These are phyloP conservation scores for Danio rerio DNA, from an alignment of 2,113 vertebrate species.

Conservation along the genomic window GRCz12tu NC_133181.1:30688501-30689000, in stretches of 20 bases:
- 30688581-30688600: too few relatives aligned
- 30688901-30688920: conserved; percentile 77
- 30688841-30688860: conserved; percentile 75
- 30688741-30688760: conserved; percentile 96
- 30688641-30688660: not conserved
- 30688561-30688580: too few relatives aligned
- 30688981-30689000: conserved; percentile 80
- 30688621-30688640: too few relatives aligned
- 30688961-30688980: conserved; percentile 75
- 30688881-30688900: conserved; percentile 88
- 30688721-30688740: conserved; percentile 75
- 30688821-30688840: conserved; percentile 70
- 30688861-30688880: conserved; percentile 76
- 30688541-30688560: too few relatives aligned
- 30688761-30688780: conserved; percentile 83
- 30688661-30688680: not conserved
- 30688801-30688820: conserved; percentile 62
- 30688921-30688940: conserved; percentile 13
- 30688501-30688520: too few relatives aligned
- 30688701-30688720: conserved; percentile 55
- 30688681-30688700: not conserved
- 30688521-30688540: too few relatives aligned
- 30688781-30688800: conserved; percentile 75
- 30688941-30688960: conserved; percentile 52
- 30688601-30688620: too few relatives aligned